Evolutionary conservation across 2,797 vertebrate species (phyloP).

Genomic region (Vultur gryphus): DNA sequence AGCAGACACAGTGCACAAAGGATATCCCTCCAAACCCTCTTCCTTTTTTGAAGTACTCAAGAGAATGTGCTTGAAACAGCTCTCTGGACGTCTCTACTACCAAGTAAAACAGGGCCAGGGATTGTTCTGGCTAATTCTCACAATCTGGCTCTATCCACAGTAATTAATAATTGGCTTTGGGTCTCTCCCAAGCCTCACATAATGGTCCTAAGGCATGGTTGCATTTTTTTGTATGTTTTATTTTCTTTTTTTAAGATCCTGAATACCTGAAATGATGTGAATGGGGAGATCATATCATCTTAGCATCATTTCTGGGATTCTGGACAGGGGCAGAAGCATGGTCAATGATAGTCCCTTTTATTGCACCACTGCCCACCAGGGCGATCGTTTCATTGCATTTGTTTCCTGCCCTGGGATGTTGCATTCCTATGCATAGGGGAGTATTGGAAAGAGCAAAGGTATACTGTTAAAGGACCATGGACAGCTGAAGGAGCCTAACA

Average conservation of each 20-base stretch:
- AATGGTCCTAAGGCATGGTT: not conserved
- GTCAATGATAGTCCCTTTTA: not conserved
- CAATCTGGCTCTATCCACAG: not conserved
- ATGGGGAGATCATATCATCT: not conserved
- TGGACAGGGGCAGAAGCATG: not conserved
- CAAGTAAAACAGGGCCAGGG: not conserved
- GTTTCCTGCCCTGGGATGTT: not conserved
- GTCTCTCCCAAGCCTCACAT: not conserved
- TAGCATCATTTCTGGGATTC: not conserved
- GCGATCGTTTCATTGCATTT: not conserved
- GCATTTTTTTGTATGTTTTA: not conserved
- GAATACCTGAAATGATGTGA: not conserved
- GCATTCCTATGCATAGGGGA: not conserved
- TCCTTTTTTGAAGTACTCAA: not conserved
- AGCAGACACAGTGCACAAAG: not conserved
- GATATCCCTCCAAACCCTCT: not conserved
- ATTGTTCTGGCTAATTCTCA: not conserved
- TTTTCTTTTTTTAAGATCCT: not conserved
- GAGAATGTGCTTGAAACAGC: not conserved
- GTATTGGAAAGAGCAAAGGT: not conserved
- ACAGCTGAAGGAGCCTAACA: not conserved
- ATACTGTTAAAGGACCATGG: not conserved
- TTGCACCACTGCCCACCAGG: not conserved
- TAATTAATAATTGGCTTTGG: not conserved
- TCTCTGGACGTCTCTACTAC: not conserved